A percentile compares a stretch with the other conserved stretches of the same genome.
Evolutionary conservation across 2,113 vertebrate genomes (phyloP).

Genomic region (Nothoprocta perdicaria): DNA sequence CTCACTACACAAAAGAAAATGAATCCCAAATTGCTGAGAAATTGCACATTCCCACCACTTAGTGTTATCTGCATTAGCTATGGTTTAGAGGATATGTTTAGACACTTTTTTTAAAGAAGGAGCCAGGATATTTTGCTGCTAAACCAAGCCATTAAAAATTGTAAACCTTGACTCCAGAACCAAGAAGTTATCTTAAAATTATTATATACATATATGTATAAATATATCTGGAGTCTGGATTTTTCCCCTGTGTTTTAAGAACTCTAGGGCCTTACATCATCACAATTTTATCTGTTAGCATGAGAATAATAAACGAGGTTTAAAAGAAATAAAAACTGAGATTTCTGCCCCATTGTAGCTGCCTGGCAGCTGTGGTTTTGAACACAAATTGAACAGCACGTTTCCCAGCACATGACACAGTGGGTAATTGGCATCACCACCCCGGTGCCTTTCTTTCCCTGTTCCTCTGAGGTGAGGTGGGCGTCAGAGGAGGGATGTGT

Average conservation of each 20-base stretch:
- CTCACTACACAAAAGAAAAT: not conserved
- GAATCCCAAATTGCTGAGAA: not conserved
- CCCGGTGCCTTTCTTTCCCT: no score
- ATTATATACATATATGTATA: fast-evolving
- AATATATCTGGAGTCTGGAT: no score
- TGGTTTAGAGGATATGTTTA: not conserved
- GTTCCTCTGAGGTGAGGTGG: not conserved
- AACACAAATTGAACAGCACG: no score
- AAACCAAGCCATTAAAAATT: not conserved
- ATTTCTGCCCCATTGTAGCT: fast-evolving
- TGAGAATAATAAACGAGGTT: not conserved
- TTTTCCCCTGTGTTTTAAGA: not conserved
- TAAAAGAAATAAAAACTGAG: not conserved
- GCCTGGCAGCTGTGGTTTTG: fast-evolving
- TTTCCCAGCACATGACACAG: not conserved
- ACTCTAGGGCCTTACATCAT: not conserved
- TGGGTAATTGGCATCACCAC: not conserved
- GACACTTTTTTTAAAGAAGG: not conserved
- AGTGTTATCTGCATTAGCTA: not conserved
- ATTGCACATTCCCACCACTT: not conserved
- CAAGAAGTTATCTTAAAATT: not conserved
- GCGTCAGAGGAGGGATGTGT: not conserved
- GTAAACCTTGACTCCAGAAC: not conserved
- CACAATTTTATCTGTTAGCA: fast-evolving
- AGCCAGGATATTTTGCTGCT: not conserved